Evolutionary conservation across 2,113 vertebrate genomes (phyloP).

Genomic region (Ailurus styani): DNA sequence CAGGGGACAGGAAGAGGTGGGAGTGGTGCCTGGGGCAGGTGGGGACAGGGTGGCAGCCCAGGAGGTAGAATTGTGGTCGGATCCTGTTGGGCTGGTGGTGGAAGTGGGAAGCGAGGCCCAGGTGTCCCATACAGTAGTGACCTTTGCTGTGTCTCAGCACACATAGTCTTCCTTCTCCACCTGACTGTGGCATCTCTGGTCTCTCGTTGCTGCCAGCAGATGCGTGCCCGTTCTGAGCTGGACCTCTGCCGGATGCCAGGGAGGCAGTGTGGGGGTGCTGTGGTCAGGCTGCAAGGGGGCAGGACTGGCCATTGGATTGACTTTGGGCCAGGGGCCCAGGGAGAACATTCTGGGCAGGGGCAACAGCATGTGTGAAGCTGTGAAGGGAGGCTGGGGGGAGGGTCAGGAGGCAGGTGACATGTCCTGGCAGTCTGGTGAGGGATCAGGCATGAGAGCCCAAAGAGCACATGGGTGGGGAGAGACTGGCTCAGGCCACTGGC

Average conservation of each 20-base stretch:
- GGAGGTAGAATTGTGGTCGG: neutral
- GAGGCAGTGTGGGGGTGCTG: neutral
- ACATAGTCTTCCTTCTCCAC: no score
- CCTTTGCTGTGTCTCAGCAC: neutral
- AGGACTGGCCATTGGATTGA: neutral
- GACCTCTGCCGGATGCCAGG: neutral
- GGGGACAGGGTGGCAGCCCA: neutral
- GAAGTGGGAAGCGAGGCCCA: neutral
- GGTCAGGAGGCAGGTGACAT: neutral
- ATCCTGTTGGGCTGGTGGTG: neutral
- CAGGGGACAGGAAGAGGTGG: neutral
- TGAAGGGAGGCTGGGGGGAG: neutral
- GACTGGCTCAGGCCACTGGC: neutral
- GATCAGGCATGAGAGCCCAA: neutral
- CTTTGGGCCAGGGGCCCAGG: neutral
- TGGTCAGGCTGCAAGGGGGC: neutral
- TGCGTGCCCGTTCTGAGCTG: neutral
- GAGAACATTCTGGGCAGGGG: neutral
- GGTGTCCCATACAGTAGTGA: neutral
- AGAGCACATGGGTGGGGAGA: neutral
- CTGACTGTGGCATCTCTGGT: neutral
- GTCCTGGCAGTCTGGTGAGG: neutral
- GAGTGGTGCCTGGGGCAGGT: neutral
- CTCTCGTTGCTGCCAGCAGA: no score
- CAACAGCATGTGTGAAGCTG: neutral